These are phyloP conservation scores for Euphonia xanthogaster DNA, from an alignment of 2,797 vertebrate genomes.

Conservation along the genomic window DNA sequence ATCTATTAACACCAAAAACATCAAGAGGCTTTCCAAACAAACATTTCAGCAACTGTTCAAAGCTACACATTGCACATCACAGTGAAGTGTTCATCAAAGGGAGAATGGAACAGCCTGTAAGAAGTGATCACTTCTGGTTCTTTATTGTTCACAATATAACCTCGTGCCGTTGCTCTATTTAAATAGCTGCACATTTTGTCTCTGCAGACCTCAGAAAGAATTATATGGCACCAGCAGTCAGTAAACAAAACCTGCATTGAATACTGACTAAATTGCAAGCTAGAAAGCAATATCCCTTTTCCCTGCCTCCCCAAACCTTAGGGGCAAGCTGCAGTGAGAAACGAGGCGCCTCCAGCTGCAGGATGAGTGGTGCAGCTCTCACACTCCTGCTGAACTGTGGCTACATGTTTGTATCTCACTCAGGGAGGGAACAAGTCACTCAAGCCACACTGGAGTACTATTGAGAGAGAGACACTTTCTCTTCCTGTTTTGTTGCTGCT, in stretches of 20 bases:
- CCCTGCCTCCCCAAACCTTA: background rate
- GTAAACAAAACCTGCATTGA: background rate
- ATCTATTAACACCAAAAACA: conserved; percentile 1
- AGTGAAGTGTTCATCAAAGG: background rate
- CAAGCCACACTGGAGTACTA: background rate
- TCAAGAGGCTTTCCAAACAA: background rate
- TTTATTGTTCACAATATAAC: background rate
- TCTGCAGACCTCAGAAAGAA: background rate
- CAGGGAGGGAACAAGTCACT: background rate
- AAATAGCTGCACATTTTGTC: background rate
- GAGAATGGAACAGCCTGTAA: background rate
- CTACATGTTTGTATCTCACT: rapidly evolving
- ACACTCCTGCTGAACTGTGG: background rate
- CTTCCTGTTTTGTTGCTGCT: background rate
- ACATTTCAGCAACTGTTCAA: background rate
- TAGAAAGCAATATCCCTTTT: background rate
- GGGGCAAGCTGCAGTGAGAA: background rate
- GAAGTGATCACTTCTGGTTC: background rate
- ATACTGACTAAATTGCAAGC: background rate
- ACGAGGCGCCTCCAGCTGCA: background rate
- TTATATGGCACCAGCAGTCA: background rate
- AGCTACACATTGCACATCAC: background rate
- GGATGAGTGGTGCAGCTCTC: rapidly evolving
- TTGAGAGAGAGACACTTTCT: background rate
- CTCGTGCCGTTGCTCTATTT: background rate